Evolutionary conservation across 1,140 invertebrate genomes (phyloP).

Genomic region (Cydia amplana): DNA sequence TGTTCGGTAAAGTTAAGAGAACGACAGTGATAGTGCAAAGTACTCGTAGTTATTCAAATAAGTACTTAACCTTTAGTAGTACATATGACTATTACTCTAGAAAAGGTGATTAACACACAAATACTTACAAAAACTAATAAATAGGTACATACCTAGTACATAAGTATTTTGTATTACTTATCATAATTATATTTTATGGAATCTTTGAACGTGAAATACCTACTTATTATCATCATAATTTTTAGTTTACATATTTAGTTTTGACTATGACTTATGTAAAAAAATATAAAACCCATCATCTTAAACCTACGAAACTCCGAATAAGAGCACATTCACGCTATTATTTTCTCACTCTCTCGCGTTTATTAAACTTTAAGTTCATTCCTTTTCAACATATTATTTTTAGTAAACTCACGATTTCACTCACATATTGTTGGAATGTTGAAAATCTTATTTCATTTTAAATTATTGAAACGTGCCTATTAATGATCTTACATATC

Average conservation of each 20-base stretch:
- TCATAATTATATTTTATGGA: too few relatives aligned
- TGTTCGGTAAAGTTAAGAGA: not conserved
- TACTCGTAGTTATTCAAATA: too few relatives aligned
- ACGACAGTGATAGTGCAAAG: too few relatives aligned
- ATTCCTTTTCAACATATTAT: constrained; percentile 50
- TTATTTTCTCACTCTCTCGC: constrained; percentile 27
- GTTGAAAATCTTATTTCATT: not conserved
- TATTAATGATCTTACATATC: not conserved
- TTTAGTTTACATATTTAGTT: too few relatives aligned
- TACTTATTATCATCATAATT: not conserved
- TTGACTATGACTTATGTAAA: too few relatives aligned
- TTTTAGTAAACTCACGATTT: constrained; percentile 53
- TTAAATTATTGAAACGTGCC: not conserved
- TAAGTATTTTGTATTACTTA: too few relatives aligned
- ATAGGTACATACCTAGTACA: too few relatives aligned
- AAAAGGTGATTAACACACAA: too few relatives aligned
- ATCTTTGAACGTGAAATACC: not conserved
- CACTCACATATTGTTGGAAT: constrained; percentile 33
- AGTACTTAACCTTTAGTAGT: too few relatives aligned
- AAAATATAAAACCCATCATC: too few relatives aligned
- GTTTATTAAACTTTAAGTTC: constrained; percentile 37
- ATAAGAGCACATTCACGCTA: not conserved
- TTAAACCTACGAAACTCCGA: not conserved
- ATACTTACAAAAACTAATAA: too few relatives aligned
- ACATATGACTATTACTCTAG: too few relatives aligned